Evolutionary conservation across 64 coral and sea anemone genomes (phyloP), one percentile per base, ranked within the genome.

Genomic region (Actinia equina): DNA sequence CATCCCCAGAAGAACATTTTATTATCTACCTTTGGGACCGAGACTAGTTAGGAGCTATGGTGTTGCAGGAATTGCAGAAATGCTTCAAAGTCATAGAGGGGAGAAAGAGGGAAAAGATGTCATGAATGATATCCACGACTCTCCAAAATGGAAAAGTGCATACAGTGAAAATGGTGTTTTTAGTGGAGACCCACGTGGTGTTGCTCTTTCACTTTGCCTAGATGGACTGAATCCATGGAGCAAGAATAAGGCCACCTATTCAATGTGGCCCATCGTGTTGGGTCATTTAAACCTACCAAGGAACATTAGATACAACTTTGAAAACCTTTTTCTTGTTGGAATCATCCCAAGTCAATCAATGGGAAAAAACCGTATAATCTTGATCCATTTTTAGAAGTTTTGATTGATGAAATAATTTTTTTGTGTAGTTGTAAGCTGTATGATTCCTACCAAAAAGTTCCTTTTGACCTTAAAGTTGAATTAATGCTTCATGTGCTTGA

Each of bases 171-270:
- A 61, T 12, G 86, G 84, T 0, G 42, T 61, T 3, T 82, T 86
- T 41, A 17, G 71, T 3, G 84, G 84, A 6, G 90, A 91, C 11
- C 64, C 64, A 70, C 20, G 22, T n/a, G 64, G 64, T 7, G 11
- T 70, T 25, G 64, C 86, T 5, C 49, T 92, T 9, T 83, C 60
- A 15, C 41, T 92, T 42, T 92, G 86, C 15, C 49, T 92, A 13
- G 91, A 92, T 88, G 91, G 91, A 12, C 85, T 92, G 2, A 92
- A 92, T 43, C 86, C 91, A n/a, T 92, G 91, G 91, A 92, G 79
- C 17, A 92, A 92, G 88, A 92, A 88, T 52, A 92, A 92, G 37
- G 44, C 70, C 6, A 84, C 22, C 0, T 92, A 92, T 43, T 88
- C 86, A 51, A 92, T 84, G 84, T 82, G 85, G 76, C 57, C 84